A percentile compares a stretch with the other conserved stretches of the same genome.
phyloP scores from a whole-genome alignment of 2,888 invertebrate genomes.

The Dolichopus griseipennis region DNA sequence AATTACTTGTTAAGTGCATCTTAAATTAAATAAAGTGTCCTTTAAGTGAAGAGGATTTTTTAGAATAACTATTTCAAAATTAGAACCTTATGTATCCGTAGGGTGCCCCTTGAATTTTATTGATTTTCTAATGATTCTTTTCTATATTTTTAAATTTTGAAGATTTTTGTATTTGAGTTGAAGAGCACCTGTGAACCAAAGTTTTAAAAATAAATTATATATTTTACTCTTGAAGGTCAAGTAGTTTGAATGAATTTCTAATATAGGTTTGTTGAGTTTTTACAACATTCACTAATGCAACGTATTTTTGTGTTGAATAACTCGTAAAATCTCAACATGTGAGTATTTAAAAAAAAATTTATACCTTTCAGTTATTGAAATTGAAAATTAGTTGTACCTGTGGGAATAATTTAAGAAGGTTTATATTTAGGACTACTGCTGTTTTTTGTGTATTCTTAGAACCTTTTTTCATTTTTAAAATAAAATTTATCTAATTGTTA shows the following conservation, averaged over 20 bases:
- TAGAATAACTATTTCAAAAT: no score
- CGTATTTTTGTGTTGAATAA: no score
- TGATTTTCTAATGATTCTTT: background rate
- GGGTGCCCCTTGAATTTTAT: background rate
- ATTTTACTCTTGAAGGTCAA: background rate
- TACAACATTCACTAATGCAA: no score
- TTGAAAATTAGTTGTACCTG: background rate
- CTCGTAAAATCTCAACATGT: background rate
- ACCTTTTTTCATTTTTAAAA: background rate
- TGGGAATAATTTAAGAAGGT: constrained; percentile 3
- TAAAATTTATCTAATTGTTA: background rate
- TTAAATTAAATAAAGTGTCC: no score
- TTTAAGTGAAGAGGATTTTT: no score
- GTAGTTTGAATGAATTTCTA: background rate
- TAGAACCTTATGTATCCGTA: background rate
- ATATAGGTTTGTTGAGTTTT: background rate
- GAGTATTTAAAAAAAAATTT: background rate
- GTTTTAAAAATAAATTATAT: background rate
- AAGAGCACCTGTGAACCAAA: background rate
- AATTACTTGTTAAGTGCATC: no score
- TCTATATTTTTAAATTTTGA: no score
- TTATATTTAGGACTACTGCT: background rate
- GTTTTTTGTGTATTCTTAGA: background rate
- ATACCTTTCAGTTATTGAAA: background rate
- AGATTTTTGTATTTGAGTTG: background rate